A percentile compares a stretch with the other conserved stretches of the same genome.
Conservation (phyloP, 2,797 vertebrate genomes). For the Gouania willdenowi region DNA sequence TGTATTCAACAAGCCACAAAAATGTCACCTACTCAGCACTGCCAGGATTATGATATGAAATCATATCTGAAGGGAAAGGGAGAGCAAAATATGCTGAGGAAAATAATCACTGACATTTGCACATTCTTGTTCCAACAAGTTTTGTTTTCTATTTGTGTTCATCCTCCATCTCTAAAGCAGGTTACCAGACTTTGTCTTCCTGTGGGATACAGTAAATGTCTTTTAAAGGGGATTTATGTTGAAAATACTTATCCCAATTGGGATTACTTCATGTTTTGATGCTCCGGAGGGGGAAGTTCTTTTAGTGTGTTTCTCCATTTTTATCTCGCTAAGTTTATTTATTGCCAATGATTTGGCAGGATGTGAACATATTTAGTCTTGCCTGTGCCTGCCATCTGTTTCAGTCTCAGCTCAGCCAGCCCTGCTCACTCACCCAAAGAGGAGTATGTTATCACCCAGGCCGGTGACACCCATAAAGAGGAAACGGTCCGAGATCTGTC, state of each 20-base stretch:
- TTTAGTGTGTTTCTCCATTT: slow-evolving; percentile 31
- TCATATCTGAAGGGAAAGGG: slow-evolving; percentile 19
- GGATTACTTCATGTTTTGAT: slow-evolving; percentile 24
- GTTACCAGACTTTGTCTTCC: neutral
- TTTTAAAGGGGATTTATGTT: slow-evolving; percentile 25
- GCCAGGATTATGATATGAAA: slow-evolving; percentile 37
- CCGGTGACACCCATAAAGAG: slow-evolving; percentile 76
- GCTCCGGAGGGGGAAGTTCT: slow-evolving; percentile 16
- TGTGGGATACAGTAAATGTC: neutral
- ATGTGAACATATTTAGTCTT: slow-evolving; percentile 39
- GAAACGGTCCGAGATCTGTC: slow-evolving; percentile 78
- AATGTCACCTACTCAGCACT: slow-evolving; percentile 20
- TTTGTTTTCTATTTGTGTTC: neutral
- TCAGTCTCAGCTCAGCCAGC: slow-evolving; percentile 92
- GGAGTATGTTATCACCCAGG: slow-evolving; percentile 81
- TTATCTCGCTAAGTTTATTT: slow-evolving; percentile 46
- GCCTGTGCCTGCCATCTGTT: slow-evolving; percentile 57
- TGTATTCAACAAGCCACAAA: slow-evolving; percentile 21
- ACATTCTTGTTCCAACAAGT: slow-evolving; percentile 1
- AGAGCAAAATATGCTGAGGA: slow-evolving; percentile 44
- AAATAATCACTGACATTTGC: slow-evolving; percentile 23
- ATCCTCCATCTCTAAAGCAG: neutral
- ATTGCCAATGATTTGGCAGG: slow-evolving; percentile 48
- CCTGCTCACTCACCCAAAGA: slow-evolving; percentile 89
- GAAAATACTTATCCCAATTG: slow-evolving; percentile 25